Evolutionary conservation across 2,888 invertebrate species (phyloP), one percentile per base, ranked within the genome.

Genomic region (Cheilosia urbana): DNA sequence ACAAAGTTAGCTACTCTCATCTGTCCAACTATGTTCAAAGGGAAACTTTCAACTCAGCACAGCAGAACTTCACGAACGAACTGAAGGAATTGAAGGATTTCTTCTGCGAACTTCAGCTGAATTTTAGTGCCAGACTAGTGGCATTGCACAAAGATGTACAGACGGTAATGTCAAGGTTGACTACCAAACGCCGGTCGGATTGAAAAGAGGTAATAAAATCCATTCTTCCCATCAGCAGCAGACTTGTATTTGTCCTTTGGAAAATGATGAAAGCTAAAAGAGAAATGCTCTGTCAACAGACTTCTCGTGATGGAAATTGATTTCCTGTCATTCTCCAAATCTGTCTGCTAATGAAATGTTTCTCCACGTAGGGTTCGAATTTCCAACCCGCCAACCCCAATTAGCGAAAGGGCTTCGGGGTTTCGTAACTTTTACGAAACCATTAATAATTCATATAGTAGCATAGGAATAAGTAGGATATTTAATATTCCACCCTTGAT

Each of bases 361-460:
- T 53, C 13, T 45, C 40, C 27, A 40, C 11, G 15, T 21, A 24
- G 4, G 17, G 15, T 60, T 19, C 21, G 19, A 53, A 45, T 63
- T 69, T 78, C 77, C 62, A 69, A 37, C 5, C 53, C 47, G 77
- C 49, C 77, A 55, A 60, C 47, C 53, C 55, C 63, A 78, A 78
- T 78, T 78, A 71, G 62, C 62, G 24, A 69, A 68, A 47, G 55
- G 34, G 21, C 57, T 57, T 53, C 19, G 17, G 17, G 34, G 37
- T 45, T 47, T 53, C 21, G 9, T 17, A 62, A 71, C 69, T 78
- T 69, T 68, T 40, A 66, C 24, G 60, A 62, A 62, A 34, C 2
- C 45, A 77, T 77, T 77, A 68, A 77, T 68, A 77, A 77, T 77
- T 77, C 77, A 77, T 77, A 77, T 77, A 77, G 42, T 47, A 17